Conservation (phyloP, 2,797 vertebrate genomes). For the Helarctos malayanus region DNA sequence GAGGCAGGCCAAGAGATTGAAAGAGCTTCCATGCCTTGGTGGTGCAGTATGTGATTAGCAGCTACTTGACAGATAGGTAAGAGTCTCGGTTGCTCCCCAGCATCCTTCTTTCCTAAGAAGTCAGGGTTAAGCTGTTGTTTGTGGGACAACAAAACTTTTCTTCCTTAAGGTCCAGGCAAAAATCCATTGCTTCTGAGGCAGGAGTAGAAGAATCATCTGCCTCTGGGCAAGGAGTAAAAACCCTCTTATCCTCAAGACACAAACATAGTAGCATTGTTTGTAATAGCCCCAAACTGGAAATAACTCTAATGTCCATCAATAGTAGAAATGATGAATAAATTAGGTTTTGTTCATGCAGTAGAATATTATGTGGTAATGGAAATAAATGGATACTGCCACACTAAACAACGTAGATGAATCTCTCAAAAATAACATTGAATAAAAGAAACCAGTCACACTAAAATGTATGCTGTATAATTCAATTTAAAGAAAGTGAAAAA, state of each 20-base stretch:
- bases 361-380: background rate
- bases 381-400: background rate
- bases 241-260: background rate
- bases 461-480: background rate
- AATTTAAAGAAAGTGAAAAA: background rate
- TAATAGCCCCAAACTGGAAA: background rate
- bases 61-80: background rate
- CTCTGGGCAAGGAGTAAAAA: background rate
- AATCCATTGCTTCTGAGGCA: background rate
- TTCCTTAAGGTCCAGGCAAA: background rate
- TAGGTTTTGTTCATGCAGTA: background rate
- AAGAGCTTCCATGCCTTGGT: background rate
- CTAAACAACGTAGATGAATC: background rate
- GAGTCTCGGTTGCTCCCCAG: background rate
- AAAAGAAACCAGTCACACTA: conserved; percentile 10
- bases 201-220: too few relatives aligned
- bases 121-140: background rate
- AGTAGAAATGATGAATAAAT: background rate
- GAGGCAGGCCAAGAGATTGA: background rate
- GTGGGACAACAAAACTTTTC: background rate
- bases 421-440: background rate
- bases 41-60: background rate
- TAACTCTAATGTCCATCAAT: background rate
- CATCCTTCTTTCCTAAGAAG: background rate
- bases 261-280: background rate